These are phyloP conservation scores for Cerceris rybyensis DNA, from an alignment of 2,888 invertebrate species.

Conservation along the genomic window DNA sequence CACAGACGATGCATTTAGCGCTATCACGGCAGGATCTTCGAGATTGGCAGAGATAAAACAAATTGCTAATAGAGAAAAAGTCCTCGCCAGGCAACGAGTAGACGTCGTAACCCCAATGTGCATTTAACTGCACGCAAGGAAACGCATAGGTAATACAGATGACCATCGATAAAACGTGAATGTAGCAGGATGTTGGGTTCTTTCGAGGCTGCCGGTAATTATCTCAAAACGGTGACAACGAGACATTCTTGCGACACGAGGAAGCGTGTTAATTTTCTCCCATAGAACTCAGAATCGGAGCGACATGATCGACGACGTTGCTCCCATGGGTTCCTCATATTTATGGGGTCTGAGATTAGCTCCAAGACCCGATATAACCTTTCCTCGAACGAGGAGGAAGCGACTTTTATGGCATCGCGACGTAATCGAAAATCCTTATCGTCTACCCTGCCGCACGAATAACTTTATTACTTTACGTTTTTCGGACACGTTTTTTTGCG, in stretches of 20 bases:
- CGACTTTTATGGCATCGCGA: constrained; percentile 48
- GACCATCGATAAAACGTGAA: constrained; percentile 43
- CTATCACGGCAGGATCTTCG: constrained; percentile 7
- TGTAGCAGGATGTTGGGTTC: neutral
- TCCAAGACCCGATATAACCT: constrained; percentile 42
- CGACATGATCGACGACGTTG: constrained; percentile 55
- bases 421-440: constrained; percentile 58
- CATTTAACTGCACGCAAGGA: constrained; percentile 67
- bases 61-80: constrained; percentile 47
- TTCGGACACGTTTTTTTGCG: neutral
- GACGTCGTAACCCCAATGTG: constrained; percentile 41
- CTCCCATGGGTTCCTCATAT: constrained; percentile 53
- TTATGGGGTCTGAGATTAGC: constrained; percentile 58
- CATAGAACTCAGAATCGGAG: constrained; percentile 10
- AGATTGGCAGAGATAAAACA: constrained; percentile 34
- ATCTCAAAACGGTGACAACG: constrained; percentile 30
- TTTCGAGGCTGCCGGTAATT: constrained; percentile 34
- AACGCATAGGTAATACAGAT: constrained; percentile 63
- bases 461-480: constrained; percentile 40
- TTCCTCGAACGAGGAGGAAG: constrained; percentile 34
- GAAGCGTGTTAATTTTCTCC: constrained; percentile 52
- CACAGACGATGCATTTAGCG: neutral
- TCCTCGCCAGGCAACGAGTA: constrained; percentile 23
- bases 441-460: constrained; percentile 39
- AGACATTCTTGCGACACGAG: constrained; percentile 28